Conservation (phyloP, 2,113 vertebrate genomes). For the Seriola dumerili region DNA sequence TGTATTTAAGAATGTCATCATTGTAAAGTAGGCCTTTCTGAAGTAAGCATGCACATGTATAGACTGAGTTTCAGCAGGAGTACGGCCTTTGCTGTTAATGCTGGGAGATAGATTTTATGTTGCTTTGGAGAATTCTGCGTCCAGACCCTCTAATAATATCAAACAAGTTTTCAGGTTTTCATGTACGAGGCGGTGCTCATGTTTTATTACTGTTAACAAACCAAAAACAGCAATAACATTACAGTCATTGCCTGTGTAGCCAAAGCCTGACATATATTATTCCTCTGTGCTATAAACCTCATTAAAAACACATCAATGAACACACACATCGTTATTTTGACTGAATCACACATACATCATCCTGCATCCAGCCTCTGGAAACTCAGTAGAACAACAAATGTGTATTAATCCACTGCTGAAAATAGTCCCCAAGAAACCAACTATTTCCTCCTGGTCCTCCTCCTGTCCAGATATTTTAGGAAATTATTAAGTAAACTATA, state of each 20-base stretch:
- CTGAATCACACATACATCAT: background rate
- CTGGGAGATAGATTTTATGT: too few species aligned
- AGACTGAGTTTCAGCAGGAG: too few species aligned
- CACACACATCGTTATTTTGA: constrained; percentile 1
- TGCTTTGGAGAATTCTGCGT: too few species aligned
- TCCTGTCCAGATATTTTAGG: background rate
- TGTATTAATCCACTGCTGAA: background rate
- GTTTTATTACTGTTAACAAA: too few species aligned
- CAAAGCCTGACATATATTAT: background rate
- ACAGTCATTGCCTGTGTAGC: background rate
- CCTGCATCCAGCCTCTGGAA: background rate
- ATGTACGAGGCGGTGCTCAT: background rate
- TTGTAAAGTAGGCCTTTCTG: background rate
- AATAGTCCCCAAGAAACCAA: background rate
- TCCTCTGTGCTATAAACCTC: constrained; percentile 1
- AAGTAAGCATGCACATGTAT: background rate
- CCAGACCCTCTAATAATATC: background rate
- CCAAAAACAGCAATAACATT: background rate
- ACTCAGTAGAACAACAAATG: background rate
- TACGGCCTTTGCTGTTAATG: too few species aligned
- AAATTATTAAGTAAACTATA: background rate
- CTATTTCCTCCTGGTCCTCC: background rate
- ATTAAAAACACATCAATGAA: background rate
- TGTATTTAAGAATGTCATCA: background rate
- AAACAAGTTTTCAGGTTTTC: constrained; percentile 2